A percentile compares a stretch with the other conserved stretches of the same genome.
Evolutionary conservation across 2,888 invertebrate genomes (phyloP).

Genomic region (Campoplex capitator): DNA sequence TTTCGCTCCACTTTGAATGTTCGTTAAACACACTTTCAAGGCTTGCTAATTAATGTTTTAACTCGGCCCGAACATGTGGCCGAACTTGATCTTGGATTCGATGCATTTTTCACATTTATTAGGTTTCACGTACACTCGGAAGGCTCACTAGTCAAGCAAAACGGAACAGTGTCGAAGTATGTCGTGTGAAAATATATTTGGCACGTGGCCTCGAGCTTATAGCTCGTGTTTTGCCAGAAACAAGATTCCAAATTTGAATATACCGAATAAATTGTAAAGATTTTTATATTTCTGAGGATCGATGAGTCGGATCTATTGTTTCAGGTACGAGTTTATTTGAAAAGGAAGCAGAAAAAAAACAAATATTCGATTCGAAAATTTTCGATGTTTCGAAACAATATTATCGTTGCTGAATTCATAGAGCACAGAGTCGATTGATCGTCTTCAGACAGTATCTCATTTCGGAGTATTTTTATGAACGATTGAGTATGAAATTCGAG

Average conservation of each 20-base stretch:
- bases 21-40: neutral
- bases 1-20: neutral
- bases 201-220: constrained; percentile 58
- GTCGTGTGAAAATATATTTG: constrained; percentile 57
- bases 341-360: no score
- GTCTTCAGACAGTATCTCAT: neutral
- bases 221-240: neutral
- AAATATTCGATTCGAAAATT: neutral
- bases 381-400: no score
- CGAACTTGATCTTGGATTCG: constrained; percentile 48
- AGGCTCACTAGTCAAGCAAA: neutral
- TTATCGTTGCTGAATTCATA: no score
- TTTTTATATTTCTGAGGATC: neutral
- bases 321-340: neutral
- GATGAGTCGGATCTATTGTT: neutral
- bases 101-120: neutral
- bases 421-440: no score
- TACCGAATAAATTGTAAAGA: neutral
- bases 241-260: neutral
- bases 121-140: no score
- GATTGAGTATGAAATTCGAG: neutral
- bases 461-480: neutral
- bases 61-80: constrained; percentile 51
- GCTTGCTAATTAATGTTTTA: constrained; percentile 27
- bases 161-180: constrained; percentile 54